Evolutionary conservation across 1,140 invertebrate species (phyloP).

Genomic region (Lucilia cuprina): DNA sequence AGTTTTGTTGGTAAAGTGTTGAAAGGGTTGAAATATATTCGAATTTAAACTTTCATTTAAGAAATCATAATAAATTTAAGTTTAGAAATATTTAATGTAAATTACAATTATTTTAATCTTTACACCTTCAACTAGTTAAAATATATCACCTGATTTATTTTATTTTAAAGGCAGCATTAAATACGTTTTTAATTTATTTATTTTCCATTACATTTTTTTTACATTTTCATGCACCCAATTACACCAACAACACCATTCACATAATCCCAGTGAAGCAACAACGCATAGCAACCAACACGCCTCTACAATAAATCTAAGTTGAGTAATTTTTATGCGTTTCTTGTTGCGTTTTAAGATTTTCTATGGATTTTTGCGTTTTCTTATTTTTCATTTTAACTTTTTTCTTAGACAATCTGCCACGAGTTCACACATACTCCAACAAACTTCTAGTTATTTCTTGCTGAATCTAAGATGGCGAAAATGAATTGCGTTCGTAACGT

Average conservation of each 20-base stretch:
- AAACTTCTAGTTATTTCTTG: background rate
- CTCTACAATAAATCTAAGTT: constrained; percentile 7
- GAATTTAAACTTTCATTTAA: no score
- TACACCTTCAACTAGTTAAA: no score
- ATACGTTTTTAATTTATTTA: no score
- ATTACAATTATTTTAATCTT: no score
- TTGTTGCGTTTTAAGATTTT: constrained; percentile 32
- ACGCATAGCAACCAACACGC: background rate
- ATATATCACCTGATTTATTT: no score
- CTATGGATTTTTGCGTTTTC: background rate
- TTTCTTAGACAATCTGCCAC: background rate
- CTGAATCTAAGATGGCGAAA: constrained; percentile 33
- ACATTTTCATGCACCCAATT: no score
- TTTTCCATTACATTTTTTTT: no score
- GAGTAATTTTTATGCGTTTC: constrained; percentile 34
- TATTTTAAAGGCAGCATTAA: no score
- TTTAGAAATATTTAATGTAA: no score
- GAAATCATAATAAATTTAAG: no score
- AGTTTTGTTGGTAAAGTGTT: no score
- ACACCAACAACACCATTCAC: background rate
- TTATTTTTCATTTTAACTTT: background rate
- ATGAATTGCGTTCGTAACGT: constrained; percentile 43
- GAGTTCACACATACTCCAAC: background rate
- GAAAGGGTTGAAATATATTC: no score
- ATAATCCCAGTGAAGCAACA: background rate